phyloP scores from a whole-genome alignment of 2,888 invertebrate genomes.

The Griposia aprilina region DNA sequence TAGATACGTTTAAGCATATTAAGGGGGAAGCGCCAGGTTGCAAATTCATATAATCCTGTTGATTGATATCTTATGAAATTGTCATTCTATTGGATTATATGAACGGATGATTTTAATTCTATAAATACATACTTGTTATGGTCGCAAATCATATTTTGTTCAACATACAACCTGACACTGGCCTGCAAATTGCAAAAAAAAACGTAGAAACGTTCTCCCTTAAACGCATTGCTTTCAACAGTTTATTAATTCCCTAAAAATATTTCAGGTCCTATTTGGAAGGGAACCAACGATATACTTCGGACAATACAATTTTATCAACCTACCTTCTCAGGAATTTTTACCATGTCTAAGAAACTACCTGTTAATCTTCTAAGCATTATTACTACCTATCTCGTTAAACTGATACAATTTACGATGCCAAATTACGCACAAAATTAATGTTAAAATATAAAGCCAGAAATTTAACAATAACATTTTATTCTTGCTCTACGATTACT shows the following conservation, averaged over 20 bases:
- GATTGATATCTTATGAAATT: no score
- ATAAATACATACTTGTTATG: no score
- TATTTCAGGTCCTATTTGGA: constrained; percentile 67
- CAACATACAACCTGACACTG: no score
- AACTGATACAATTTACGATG: constrained; percentile 67
- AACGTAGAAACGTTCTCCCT: no score
- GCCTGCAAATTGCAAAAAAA: no score
- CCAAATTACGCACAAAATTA: constrained; percentile 32
- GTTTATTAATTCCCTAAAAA: not conserved
- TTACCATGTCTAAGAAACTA: constrained; percentile 66
- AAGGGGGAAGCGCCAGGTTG: no score
- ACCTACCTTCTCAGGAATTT: constrained; percentile 71
- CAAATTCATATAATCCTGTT: no score
- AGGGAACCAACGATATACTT: constrained; percentile 68
- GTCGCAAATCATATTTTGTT: no score
- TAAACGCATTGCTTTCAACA: not conserved
- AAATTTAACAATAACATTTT: constrained; percentile 48
- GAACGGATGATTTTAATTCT: no score
- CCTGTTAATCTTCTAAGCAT: constrained; percentile 69
- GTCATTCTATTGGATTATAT: no score
- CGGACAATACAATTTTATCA: constrained; percentile 65
- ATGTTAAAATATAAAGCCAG: constrained; percentile 16
- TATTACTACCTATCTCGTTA: constrained; percentile 71
- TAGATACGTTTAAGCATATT: not conserved
- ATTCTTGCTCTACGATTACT: constrained; percentile 31